Base-by-base conservation (phyloP, 2,113 vertebrate genomes). In the Protomyctophum bolini region DNA sequence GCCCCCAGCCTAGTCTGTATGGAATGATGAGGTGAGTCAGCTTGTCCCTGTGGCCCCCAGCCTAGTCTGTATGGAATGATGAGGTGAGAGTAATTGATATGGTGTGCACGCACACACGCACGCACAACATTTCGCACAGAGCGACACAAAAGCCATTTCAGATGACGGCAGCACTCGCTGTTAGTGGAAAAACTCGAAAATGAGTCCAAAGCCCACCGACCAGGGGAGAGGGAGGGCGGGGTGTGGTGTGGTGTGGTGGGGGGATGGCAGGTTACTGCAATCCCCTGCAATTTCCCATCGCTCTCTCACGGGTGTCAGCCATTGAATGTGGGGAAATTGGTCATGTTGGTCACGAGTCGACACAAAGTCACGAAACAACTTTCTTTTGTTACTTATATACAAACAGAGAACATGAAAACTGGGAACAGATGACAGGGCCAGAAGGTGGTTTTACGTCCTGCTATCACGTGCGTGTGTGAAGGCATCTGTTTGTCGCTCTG, bases 51-150 rank as follows among this genome's bases (percentile, higher is more conserved):
- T 60, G 73, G 83, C 83, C 72, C 33, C 72, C 63, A 69, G 72
- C 65, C 81, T 41, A 76, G 73, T 72, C 73, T 67, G 70, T 68
- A 85, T 81, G 74, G 79, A 80, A 81, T 88, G 84, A 89, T 88
- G 88, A 88, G 87, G 89, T 91, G 86, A 90, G 89, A 88, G 87
- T 81, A 89, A 90, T 91, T 87, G 88, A 87, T 85, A 88, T 83
- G 87, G 83, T 77, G 78, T 64, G 75, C 80, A 63, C 48, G 7
- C 48, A 50, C 48, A 6, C 48, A 50, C 48, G 7, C 48, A 9
- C 46, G 12, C 75, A 63, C 12, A 10, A 21, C 9, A 48, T 5
- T 29, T 10, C n/a, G 78, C 21, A 61, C 72, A 68, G 52, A 56
- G 75, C 58, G 72, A 79, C 72, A 73, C 65, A 63, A 63, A 74